Percentiles rank a stretch among this genome's conserved stretches.
These are phyloP conservation scores for Pocota personata DNA, from an alignment of 2,888 invertebrate species.

Conservation along the genomic window DNA sequence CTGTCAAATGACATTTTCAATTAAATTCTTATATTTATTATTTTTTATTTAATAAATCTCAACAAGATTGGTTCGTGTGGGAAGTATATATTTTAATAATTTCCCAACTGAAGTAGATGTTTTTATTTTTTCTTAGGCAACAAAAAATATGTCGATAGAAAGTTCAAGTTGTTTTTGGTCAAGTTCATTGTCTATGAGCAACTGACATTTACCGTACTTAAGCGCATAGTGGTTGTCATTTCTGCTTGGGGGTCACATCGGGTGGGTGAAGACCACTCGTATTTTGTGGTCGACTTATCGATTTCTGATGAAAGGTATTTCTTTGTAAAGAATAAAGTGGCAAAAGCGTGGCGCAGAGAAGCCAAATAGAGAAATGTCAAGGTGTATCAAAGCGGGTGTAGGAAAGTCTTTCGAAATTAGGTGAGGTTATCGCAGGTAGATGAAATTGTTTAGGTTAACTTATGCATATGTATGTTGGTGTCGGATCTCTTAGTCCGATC, in stretches of 20 bases:
- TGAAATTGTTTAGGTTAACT: not conserved
- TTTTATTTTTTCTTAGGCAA: not conserved
- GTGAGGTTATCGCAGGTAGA: not conserved
- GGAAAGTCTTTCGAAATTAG: not conserved
- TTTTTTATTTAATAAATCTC: not conserved
- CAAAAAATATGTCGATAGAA: slow-evolving; percentile 3
- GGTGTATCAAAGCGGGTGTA: not conserved
- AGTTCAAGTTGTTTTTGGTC: slow-evolving; percentile 54
- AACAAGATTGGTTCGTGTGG: no score
- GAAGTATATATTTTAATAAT: not conserved
- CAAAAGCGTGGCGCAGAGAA: not conserved
- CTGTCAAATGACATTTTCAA: slow-evolving; percentile 3
- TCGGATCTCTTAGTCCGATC: no score
- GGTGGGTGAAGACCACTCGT: slow-evolving; percentile 3
- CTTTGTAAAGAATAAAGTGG: not conserved
- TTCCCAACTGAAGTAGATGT: not conserved
- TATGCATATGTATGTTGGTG: no score
- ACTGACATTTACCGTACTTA: slow-evolving; percentile 22
- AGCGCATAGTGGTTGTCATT: slow-evolving; percentile 16
- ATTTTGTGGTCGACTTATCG: slow-evolving; percentile 23
- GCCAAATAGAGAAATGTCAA: slow-evolving; percentile 24
- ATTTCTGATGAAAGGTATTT: slow-evolving; percentile 15
- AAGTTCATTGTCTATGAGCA: slow-evolving; percentile 45
- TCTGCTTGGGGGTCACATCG: slow-evolving; percentile 13
- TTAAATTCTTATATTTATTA: not conserved